Evolutionary conservation across 2,888 invertebrate species (phyloP).

Genomic region (Tenthredo amoena): DNA sequence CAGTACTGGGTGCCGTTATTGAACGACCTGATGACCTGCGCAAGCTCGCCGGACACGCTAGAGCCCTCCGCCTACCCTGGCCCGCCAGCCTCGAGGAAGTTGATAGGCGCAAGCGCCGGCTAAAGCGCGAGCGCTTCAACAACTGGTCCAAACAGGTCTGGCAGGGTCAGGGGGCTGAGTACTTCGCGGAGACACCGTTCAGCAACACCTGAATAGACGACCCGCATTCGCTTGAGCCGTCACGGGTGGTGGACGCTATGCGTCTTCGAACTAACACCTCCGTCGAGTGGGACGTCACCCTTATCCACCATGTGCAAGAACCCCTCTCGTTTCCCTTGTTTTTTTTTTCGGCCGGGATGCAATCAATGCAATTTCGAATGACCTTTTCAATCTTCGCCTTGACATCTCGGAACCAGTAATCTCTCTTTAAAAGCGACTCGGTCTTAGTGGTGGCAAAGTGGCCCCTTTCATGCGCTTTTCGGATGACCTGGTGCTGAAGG

Average conservation of each 20-base stretch:
- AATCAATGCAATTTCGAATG: conserved; percentile 56
- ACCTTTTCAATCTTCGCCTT: conserved; percentile 53
- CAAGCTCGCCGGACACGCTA: background rate
- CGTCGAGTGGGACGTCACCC: conserved; percentile 52
- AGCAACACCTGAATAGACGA: conserved; percentile 43
- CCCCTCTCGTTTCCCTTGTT: conserved; percentile 56
- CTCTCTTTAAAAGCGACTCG: conserved; percentile 55
- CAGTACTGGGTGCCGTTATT: background rate
- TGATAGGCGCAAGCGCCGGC: background rate
- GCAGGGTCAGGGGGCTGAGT: conserved; percentile 47
- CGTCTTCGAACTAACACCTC: conserved; percentile 55
- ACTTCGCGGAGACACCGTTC: conserved; percentile 28
- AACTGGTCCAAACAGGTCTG: background rate
- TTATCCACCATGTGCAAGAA: conserved; percentile 54
- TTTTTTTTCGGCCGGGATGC: conserved; percentile 57
- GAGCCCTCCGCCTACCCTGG: conserved; percentile 57
- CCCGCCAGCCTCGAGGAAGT: conserved; percentile 73
- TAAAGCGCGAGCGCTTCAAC: background rate
- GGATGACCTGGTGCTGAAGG: conserved; percentile 55
- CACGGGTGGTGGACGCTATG: conserved; percentile 51
- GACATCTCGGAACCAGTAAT: conserved; percentile 56
- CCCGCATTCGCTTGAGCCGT: conserved; percentile 13
- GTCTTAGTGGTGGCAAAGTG: conserved; percentile 58
- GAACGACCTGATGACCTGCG: background rate
- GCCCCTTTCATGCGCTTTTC: conserved; percentile 57